Percentiles rank a stretch among this genome's conserved stretches.
Conservation (phyloP, 2,888 invertebrate genomes). For the Cerastis rubricosa region DNA sequence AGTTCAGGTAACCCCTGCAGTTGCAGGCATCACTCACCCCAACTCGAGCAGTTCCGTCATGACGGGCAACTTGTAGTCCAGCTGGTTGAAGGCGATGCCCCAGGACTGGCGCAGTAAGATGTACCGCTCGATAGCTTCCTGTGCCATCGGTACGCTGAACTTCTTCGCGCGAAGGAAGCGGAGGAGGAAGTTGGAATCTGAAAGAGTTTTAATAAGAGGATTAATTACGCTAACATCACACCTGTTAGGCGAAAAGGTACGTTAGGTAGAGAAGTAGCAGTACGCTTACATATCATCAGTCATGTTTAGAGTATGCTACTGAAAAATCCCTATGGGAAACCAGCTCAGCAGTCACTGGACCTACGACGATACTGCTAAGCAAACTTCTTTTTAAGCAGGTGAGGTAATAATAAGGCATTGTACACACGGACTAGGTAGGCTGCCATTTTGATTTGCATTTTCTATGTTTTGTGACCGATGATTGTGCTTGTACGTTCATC, state of each 20-base stretch:
- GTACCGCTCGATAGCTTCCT: slow-evolving; percentile 95
- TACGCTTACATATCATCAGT: neutral
- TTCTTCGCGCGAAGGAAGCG: slow-evolving; percentile 95
- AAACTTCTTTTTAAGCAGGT: neutral
- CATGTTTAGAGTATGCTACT: neutral
- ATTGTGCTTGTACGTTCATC: neutral
- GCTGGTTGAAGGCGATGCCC: slow-evolving; percentile 93
- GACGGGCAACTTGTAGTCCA: slow-evolving; percentile 93
- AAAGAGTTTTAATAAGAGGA: slow-evolving; percentile 56
- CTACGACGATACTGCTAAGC: neutral
- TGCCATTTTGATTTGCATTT: neutral
- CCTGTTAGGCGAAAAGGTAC: neutral
- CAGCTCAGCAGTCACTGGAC: neutral
- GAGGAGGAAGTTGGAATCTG: slow-evolving; percentile 93
- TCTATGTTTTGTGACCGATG: neutral
- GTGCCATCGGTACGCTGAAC: slow-evolving; percentile 94
- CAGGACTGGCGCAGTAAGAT: slow-evolving; percentile 94
- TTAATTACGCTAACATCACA: neutral
- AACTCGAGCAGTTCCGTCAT: slow-evolving; percentile 93
- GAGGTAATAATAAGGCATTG: neutral
- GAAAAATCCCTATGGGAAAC: neutral
- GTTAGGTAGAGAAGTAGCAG: neutral
- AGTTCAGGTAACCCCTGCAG: neutral
- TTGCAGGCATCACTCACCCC: slow-evolving; percentile 88
- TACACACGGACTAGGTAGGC: neutral